Evolutionary conservation across 2,113 vertebrate species (phyloP).

Genomic region (Cryptotis parvus): DNA sequence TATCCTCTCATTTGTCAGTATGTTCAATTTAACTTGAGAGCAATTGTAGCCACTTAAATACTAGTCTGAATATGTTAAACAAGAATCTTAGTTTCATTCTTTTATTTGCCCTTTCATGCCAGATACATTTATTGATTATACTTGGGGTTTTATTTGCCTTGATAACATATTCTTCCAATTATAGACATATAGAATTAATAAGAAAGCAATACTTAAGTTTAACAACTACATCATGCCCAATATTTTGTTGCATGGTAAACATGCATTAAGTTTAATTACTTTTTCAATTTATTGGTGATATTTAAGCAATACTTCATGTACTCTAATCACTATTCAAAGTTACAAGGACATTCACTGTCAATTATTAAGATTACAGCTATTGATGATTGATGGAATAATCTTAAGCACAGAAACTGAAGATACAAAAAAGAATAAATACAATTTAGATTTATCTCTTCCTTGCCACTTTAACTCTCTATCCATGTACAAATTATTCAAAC

Average conservation of each 20-base stretch:
- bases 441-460: neutral
- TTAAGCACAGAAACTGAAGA: neutral
- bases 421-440: conserved; percentile 9
- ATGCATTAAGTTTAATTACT: conserved; percentile 15
- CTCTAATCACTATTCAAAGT: conserved; percentile 13
- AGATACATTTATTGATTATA: conserved; percentile 5
- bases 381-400: neutral
- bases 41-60: conserved; percentile 27
- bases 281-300: conserved; percentile 5
- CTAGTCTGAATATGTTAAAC: conserved; percentile 35
- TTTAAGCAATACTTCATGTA: neutral
- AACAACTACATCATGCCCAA: neutral
- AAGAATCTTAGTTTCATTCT: neutral
- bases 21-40: conserved; percentile 49
- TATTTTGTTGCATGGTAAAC: conserved; percentile 33
- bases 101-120: neutral
- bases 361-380: conserved; percentile 1
- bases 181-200: neutral
- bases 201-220: conserved; percentile 45
- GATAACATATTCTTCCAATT: conserved; percentile 5
- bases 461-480: neutral
- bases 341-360: neutral
- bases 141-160: conserved; percentile 48
- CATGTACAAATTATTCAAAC: conserved; percentile 15
- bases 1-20: conserved; percentile 17